Percentiles rank a stretch among this genome's conserved stretches.
phyloP scores from a whole-genome alignment of 2,113 vertebrate species.

The Chionodraco myersi region DNA sequence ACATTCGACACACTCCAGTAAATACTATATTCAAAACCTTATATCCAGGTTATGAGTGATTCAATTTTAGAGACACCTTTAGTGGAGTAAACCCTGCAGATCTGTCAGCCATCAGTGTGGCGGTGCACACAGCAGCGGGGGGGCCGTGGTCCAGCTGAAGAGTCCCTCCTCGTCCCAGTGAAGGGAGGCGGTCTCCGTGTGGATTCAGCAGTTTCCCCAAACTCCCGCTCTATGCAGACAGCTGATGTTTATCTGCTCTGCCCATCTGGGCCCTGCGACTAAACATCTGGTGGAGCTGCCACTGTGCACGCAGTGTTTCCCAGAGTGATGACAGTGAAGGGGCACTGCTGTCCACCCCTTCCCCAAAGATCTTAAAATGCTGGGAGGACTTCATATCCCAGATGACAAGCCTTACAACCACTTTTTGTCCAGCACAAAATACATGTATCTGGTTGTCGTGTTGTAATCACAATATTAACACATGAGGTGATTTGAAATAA shows the following conservation, averaged over 20 bases:
- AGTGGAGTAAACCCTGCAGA: constrained; percentile 21
- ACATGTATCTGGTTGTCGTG: not conserved
- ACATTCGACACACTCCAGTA: not conserved
- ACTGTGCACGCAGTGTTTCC: constrained; percentile 49
- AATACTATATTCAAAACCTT: not conserved
- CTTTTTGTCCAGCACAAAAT: constrained; percentile 30
- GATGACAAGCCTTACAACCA: constrained; percentile 23
- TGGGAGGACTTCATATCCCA: constrained; percentile 51
- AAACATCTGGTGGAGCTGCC: constrained; percentile 76
- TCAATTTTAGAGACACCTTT: constrained; percentile 14
- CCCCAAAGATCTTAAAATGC: constrained; percentile 31
- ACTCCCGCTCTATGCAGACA: constrained; percentile 55
- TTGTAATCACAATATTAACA: constrained; percentile 49
- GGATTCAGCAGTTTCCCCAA: constrained; percentile 50
- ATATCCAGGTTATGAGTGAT: not conserved
- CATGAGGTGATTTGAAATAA: constrained; percentile 26
- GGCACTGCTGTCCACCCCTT: constrained; percentile 47
- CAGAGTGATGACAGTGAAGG: constrained; percentile 56
- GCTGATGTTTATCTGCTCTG: constrained; percentile 74
- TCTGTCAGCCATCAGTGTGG: constrained; percentile 43
- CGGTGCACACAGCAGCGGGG: constrained; percentile 30
- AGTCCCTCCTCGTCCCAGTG: constrained; percentile 43
- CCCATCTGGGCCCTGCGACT: constrained; percentile 75
- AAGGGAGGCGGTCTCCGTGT: constrained; percentile 39
- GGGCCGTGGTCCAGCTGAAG: constrained; percentile 40